Evolutionary conservation across 2,113 vertebrate species (phyloP).

Genomic region (Hippolais icterina): DNA sequence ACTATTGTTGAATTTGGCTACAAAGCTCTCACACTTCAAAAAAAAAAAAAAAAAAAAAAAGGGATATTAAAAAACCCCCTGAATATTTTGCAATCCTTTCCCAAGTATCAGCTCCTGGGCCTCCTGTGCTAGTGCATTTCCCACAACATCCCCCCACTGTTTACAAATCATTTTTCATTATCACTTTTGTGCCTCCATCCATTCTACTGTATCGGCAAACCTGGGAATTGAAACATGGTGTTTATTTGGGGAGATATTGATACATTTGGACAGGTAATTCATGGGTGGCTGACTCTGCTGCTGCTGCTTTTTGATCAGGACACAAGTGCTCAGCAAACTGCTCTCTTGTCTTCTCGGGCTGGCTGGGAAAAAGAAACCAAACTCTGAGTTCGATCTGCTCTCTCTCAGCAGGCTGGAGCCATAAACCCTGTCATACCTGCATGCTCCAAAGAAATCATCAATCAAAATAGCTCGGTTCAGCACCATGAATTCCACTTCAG

Average conservation of each 20-base stretch:
- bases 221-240: slow-evolving; percentile 8
- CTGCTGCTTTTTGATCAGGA: slow-evolving; percentile 3
- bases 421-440: not conserved
- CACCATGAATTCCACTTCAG: not conserved
- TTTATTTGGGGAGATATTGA: slow-evolving; percentile 24
- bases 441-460: not conserved
- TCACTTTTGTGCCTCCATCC: not conserved
- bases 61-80: not conserved
- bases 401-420: not conserved
- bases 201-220: not conserved
- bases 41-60: not conserved
- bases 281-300: slow-evolving; percentile 1
- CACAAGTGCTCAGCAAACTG: not conserved
- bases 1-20: not conserved
- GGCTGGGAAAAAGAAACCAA: not conserved
- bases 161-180: slow-evolving; percentile 21
- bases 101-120: not conserved
- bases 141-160: not conserved
- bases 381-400: not conserved
- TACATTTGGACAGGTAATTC: slow-evolving; percentile 22
- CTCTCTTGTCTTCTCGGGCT: not conserved
- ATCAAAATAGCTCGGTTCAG: not conserved
- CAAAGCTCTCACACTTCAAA: not conserved
- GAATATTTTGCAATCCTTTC: not conserved
- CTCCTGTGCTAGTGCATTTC: not conserved